These are phyloP conservation scores for Pharmacophagus antenor DNA, from an alignment of 2,888 invertebrate species.

Conservation along the genomic window DNA sequence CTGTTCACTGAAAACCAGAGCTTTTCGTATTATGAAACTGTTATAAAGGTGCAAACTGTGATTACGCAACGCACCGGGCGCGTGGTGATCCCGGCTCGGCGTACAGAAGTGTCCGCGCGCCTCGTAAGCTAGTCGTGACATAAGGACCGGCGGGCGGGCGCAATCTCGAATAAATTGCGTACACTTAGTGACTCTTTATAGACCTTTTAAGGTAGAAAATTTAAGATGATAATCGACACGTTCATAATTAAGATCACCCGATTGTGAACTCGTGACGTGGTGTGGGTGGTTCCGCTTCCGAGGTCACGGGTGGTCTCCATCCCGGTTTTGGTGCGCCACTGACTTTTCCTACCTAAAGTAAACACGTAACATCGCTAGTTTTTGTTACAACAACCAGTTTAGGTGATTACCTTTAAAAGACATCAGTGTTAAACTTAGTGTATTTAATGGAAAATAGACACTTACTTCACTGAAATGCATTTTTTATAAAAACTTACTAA, in stretches of 20 bases:
- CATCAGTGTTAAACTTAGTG: constrained; percentile 15
- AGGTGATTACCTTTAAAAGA: constrained; percentile 7
- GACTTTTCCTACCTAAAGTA: constrained; percentile 36
- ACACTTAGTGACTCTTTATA: constrained; percentile 77
- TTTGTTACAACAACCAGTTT: constrained; percentile 20
- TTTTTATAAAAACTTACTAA: constrained; percentile 7
- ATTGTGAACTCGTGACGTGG: constrained; percentile 71
- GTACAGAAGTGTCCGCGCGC: constrained; percentile 70
- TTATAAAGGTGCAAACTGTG: constrained; percentile 38
- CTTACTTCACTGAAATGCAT: constrained; percentile 5
- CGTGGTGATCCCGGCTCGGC: constrained; percentile 41
- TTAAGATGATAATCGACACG: constrained; percentile 80
- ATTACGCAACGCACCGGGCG: constrained; percentile 59
- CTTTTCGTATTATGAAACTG: constrained; percentile 36
- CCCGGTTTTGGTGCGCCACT: constrained; percentile 49
- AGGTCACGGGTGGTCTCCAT: constrained; percentile 64
- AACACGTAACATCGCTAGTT: constrained; percentile 1
- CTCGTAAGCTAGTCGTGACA: constrained; percentile 66
- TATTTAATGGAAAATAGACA: constrained; percentile 4
- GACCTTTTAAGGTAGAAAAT: constrained; percentile 79
- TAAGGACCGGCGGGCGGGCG: constrained; percentile 59
- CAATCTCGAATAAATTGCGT: constrained; percentile 77
- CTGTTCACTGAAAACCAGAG: constrained; percentile 24
- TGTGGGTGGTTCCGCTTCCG: constrained; percentile 79
- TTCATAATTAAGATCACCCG: constrained; percentile 77